Evolutionary conservation across 2,797 vertebrate genomes (phyloP), one percentile per base, ranked within the genome.

Genomic region (Chromobotia macracanthus): DNA sequence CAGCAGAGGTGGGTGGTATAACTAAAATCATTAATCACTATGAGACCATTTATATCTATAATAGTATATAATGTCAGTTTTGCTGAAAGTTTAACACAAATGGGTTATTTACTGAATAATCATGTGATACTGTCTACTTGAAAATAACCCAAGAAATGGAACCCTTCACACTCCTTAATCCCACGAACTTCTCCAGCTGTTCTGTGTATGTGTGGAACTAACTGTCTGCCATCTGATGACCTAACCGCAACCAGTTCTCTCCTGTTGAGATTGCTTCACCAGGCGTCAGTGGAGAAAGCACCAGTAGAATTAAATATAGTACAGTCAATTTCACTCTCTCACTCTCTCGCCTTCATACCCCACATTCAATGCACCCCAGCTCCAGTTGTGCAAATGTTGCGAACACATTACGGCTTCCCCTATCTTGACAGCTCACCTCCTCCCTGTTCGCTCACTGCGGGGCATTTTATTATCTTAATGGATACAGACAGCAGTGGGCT

Each of bases 401-500:
- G 64, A 68, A 67, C 41, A 69, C 61, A 76, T 81, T 77, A 83
- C 75, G 74, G 72, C 71, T 79, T 75, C 63, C 44, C 64, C 74
- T 80, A 80, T 83, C 80, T 84, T 84, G 77, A 83, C 86, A 82
- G 83, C 80, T 85, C 80, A 61, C 46, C 72, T 80, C 72, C 74
- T 82, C 83, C 70, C 69, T 67, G 38, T 76, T 74, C 64, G 21
- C 77, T 71, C 69, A 78, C 60, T 75, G 84, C 74, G 56, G 81
- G 78, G 48, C 63, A 71, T 85, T 84, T 84, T 84, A 88, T 87
- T 85, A 86, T 87, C 83, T 83, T 84, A 94, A 93, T 91, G 91
- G 87, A 85, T 84, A 83, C 89, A 90, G 90, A 87, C 88, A 86
- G 90, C 86, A 67, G 87, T 91, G 89, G 85, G 82, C 85, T 88